phyloP scores from a whole-genome alignment of 2,113 vertebrate species.

The Ariopsis seemanni region DNA sequence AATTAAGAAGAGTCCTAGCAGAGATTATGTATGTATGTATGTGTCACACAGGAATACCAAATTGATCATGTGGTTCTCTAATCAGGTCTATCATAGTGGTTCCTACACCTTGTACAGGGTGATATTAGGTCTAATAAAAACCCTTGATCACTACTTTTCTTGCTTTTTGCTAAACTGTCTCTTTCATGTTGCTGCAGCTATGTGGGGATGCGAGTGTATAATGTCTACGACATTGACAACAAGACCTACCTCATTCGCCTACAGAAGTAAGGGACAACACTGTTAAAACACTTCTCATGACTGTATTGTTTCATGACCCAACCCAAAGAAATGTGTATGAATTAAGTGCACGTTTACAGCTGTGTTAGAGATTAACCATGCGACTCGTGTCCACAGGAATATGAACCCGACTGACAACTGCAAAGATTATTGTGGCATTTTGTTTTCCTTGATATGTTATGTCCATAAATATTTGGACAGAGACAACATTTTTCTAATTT shows the following conservation, averaged over 20 bases:
- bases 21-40: neutral
- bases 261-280: constrained; percentile 84
- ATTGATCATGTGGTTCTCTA: neutral
- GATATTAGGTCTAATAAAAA: neutral
- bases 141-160: neutral
- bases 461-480: too few species aligned
- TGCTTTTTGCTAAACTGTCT: neutral
- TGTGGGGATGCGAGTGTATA: constrained; percentile 94
- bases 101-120: neutral
- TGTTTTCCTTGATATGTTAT: neutral
- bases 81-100: neutral
- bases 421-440: neutral
- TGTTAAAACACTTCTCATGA: neutral
- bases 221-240: constrained; percentile 96
- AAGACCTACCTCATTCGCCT: constrained; percentile 97
- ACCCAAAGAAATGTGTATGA: too few species aligned
- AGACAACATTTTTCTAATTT: too few species aligned
- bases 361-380: neutral
- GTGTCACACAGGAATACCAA: neutral
- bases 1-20: neutral
- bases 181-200: constrained; percentile 74
- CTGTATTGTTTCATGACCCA: neutral
- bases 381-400: neutral
- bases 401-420: neutral
- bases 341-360: neutral